These are phyloP conservation scores for Biston stratarius DNA, from an alignment of 2,888 invertebrate genomes.

Conservation along the genomic window DNA sequence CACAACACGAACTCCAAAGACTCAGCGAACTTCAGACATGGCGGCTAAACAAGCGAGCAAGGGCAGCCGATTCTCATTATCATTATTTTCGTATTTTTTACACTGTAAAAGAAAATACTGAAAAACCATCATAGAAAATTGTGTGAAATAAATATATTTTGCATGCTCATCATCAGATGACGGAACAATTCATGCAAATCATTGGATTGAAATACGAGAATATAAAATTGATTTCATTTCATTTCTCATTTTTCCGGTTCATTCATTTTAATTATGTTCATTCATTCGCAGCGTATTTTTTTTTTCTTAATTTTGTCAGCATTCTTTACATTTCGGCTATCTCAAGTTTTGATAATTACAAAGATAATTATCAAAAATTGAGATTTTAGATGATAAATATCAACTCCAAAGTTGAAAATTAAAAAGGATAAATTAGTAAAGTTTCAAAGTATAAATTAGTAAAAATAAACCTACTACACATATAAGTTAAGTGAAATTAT, in stretches of 20 bases:
- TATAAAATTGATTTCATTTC: conserved; percentile 49
- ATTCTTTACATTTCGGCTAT: too few species aligned
- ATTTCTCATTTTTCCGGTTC: conserved; percentile 28
- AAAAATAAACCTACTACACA: too few species aligned
- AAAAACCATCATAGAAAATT: conserved; percentile 70
- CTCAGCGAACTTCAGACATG: conserved; percentile 85
- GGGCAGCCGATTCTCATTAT: conserved; percentile 75
- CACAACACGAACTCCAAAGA: conserved; percentile 85
- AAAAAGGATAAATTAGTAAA: too few species aligned
- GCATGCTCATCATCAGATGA: conserved; percentile 72
- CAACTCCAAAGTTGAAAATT: too few species aligned
- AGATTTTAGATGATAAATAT: too few species aligned
- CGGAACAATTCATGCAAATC: conserved; percentile 68
- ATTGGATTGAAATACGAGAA: conserved; percentile 60
- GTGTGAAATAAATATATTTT: conserved; percentile 71
- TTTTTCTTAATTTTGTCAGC: neutral
- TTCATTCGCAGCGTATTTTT: conserved; percentile 1
- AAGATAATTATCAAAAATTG: too few species aligned
- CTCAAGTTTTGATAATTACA: too few species aligned
- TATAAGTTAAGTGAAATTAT: too few species aligned
- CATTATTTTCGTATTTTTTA: conserved; percentile 59
- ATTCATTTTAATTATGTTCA: conserved; percentile 13
- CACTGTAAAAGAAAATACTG: conserved; percentile 82
- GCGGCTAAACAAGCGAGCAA: conserved; percentile 81
- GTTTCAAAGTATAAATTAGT: too few species aligned